Base-by-base conservation (phyloP, 2,797 vertebrate species). In the Sphenopsis melanotis region DNA sequence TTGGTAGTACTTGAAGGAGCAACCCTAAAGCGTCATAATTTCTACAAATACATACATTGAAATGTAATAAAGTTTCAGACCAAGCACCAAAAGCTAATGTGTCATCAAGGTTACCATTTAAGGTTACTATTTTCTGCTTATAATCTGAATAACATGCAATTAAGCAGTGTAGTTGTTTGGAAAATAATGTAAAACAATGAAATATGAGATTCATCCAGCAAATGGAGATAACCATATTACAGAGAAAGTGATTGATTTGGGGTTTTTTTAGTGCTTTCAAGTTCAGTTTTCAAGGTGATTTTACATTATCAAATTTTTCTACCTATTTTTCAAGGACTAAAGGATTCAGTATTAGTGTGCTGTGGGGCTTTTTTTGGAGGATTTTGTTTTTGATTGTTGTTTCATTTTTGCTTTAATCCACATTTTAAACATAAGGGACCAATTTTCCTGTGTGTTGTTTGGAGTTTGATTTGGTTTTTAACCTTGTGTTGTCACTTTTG, bases 311-410 rank as follows among this genome's bases (percentile, higher is more conserved):
- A 36, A 85, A 50, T 16, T 68, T 83, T 17, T 63, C 15, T 57
- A 30, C 30, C 1, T 63, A 10, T 57, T 93, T 86, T 90, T 71
- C 71, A 85, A 63, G 86, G 74, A 81, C 56, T 39, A 13, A 82
- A 79, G 34, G 27, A 76, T 37, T 68, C 17, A 11, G 3, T 66
- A n/a, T 34, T 74, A 1, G 12, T 78, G 26, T 10, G 2, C 36
- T 65, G 14, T 50, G 24, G 6, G 6, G 2, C 1, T 4, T 16
- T 0, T 49, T 39, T 69, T 36, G 56, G 12, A 11, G 12, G 0
- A 34, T 21, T 55, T 32, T 22, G 36, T 57, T 29, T 37, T 3
- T 24, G n/a, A 3, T 13, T 37, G 24, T 27, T 52, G 11, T 57
- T 93, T 74, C 5, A 42, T 56, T 84, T 88, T 49, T 82, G 2